Conservation (phyloP, 2,113 vertebrate species). For the Caloenas nicobarica region DNA sequence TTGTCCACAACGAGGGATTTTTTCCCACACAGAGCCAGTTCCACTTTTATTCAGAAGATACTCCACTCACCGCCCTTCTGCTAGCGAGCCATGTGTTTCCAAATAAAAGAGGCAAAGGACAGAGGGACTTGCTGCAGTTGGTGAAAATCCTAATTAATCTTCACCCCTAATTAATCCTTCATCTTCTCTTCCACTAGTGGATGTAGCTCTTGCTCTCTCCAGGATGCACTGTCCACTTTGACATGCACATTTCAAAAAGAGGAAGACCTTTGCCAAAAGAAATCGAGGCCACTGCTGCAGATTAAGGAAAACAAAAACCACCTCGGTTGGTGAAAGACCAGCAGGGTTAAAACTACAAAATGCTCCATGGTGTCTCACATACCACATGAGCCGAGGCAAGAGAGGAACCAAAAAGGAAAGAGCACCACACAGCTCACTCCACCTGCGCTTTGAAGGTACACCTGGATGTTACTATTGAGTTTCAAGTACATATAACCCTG, state of each 20-base stretch:
- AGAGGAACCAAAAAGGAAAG: background rate
- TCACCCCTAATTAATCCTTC: background rate
- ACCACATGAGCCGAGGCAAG: background rate
- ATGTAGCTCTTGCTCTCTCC: background rate
- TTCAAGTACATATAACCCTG: background rate
- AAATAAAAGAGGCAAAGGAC: background rate
- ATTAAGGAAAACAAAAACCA: background rate
- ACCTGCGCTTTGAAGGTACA: background rate
- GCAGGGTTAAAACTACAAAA: background rate
- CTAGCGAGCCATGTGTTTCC: background rate
- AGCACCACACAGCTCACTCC: background rate
- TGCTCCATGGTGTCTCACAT: rapidly evolving
- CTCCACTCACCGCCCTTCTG: background rate
- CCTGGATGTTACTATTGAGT: background rate
- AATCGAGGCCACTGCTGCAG: background rate
- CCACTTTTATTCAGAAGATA: background rate
- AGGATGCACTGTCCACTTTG: background rate
- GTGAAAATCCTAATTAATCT: background rate
- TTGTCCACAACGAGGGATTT: background rate
- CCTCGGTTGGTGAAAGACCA: background rate
- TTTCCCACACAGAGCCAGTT: background rate
- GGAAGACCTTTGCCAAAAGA: background rate
- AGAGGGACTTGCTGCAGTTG: background rate
- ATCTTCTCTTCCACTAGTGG: background rate
- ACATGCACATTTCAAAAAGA: background rate